phyloP scores from a whole-genome alignment of 2,797 vertebrate species.

The Valencia hispanica region DNA sequence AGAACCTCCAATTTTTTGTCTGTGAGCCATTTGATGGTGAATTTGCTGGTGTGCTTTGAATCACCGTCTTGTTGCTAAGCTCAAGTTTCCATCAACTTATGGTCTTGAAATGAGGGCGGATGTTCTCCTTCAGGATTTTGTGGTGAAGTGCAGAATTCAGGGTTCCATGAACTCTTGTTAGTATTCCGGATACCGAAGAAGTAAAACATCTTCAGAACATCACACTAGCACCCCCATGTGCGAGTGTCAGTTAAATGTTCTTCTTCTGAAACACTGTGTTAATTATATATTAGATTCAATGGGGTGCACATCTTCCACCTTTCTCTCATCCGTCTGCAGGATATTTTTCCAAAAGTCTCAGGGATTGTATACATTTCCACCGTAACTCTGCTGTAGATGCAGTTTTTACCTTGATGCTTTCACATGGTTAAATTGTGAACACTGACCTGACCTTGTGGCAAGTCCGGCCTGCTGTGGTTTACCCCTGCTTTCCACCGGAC shows the following conservation, averaged over 20 bases:
- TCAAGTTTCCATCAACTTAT: too few relatives aligned
- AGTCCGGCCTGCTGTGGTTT: neutral
- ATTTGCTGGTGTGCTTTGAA: too few relatives aligned
- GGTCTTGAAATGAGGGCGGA: neutral
- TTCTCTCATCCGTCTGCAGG: neutral
- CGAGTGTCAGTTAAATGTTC: neutral
- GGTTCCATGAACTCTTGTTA: too few relatives aligned
- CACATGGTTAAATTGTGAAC: neutral
- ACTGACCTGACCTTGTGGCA: neutral
- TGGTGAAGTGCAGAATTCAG: neutral
- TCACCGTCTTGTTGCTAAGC: too few relatives aligned
- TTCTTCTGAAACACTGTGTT: neutral
- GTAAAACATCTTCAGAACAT: too few relatives aligned
- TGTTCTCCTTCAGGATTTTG: neutral
- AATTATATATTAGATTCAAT: neutral
- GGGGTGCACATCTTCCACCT: neutral
- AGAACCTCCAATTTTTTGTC: neutral
- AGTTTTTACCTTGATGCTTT: neutral
- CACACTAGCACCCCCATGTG: too few relatives aligned
- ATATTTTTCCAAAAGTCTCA: neutral
- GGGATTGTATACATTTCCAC: neutral
- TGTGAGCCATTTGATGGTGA: too few relatives aligned
- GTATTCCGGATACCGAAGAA: too few relatives aligned
- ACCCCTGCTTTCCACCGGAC: too few relatives aligned
- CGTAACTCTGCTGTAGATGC: neutral